Evolutionary conservation across 1,140 invertebrate species (phyloP).

Genomic region (Psilanteris sp.): DNA sequence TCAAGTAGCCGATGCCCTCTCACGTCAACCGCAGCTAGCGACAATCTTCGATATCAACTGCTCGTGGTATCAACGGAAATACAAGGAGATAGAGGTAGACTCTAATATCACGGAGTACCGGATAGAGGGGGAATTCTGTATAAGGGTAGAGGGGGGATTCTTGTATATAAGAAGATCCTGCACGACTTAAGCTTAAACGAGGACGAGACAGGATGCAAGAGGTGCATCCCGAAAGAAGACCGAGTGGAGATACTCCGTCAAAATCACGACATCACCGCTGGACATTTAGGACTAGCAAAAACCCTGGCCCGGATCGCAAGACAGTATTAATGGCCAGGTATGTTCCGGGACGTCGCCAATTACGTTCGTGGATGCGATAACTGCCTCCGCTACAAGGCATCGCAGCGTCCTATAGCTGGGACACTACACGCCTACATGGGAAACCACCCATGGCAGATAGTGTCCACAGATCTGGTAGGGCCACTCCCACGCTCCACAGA

Average conservation of each 20-base stretch:
- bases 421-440: too few relatives aligned
- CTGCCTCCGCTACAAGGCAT: too few relatives aligned
- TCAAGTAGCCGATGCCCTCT: constrained; percentile 32
- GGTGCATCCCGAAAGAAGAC: neutral
- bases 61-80: neutral
- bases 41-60: too few relatives aligned
- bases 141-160: too few relatives aligned
- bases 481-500: neutral
- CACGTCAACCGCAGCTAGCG: too few relatives aligned
- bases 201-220: neutral
- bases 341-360: too few relatives aligned
- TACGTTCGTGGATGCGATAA: too few relatives aligned
- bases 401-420: too few relatives aligned
- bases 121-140: neutral
- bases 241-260: neutral
- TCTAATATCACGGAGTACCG: neutral
- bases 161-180: neutral
- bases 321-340: too few relatives aligned
- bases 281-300: neutral
- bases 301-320: neutral
- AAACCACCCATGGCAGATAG: constrained; percentile 17
- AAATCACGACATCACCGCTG: too few relatives aligned
- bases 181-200: neutral
- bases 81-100: neutral
- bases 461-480: too few relatives aligned